These are phyloP conservation scores for Cygnus atratus DNA, from an alignment of 2,113 vertebrate genomes.

Conservation along the genomic window DNA sequence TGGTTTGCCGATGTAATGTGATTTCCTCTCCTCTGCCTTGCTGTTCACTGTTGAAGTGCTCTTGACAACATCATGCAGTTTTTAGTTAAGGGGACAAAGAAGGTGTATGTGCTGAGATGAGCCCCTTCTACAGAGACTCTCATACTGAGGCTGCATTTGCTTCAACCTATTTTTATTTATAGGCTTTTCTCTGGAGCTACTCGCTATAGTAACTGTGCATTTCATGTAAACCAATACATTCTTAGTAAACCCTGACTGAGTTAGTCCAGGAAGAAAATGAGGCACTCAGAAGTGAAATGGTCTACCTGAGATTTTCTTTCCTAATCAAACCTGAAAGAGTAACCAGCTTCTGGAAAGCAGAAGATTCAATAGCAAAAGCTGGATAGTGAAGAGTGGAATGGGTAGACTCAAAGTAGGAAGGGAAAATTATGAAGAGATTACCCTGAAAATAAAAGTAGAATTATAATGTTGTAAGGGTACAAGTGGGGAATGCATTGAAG, in stretches of 20 bases:
- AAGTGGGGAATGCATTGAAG: background rate
- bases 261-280: background rate
- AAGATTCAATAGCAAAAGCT: background rate
- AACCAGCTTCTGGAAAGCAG: background rate
- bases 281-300: background rate
- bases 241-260: background rate
- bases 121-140: background rate
- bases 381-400: background rate
- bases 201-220: background rate
- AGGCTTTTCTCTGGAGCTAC: background rate
- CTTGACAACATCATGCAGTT: background rate
- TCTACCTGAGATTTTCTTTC: background rate
- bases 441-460: background rate
- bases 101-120: background rate
- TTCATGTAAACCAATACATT: background rate
- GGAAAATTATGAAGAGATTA: background rate
- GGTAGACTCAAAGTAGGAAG: background rate
- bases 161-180: background rate
- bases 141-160: accelerated
- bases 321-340: background rate
- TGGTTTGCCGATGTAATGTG: background rate
- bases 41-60: accelerated
- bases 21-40: background rate
- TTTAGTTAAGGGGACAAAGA: background rate
- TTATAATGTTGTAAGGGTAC: background rate